Percentiles rank a stretch among this genome's conserved stretches.
These are phyloP conservation scores for Pseudoatta argentina DNA, from an alignment of 1,140 invertebrate species.

Conservation along the genomic window DNA sequence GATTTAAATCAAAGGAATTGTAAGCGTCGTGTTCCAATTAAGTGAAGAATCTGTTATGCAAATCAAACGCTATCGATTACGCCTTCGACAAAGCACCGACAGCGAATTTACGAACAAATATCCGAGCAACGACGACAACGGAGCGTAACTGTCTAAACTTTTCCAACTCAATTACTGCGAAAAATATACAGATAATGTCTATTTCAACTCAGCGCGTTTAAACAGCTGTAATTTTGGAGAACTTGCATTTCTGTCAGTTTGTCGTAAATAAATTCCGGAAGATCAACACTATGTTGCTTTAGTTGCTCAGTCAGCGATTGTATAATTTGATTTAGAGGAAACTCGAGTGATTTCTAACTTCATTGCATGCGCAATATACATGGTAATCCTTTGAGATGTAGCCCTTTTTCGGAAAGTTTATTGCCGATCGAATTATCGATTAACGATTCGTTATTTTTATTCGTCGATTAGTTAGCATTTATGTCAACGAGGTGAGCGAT, in stretches of 20 bases:
- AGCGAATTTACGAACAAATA: slow-evolving; percentile 41
- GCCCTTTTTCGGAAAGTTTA: background rate
- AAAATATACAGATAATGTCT: slow-evolving; percentile 24
- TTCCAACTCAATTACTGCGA: slow-evolving; percentile 5
- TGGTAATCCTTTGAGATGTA: background rate
- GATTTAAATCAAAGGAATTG: slow-evolving; percentile 38
- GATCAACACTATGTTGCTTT: slow-evolving; percentile 19
- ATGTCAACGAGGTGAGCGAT: background rate
- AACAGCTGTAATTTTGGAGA: slow-evolving; percentile 17
- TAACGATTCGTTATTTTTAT: background rate
- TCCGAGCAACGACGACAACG: background rate
- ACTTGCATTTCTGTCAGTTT: background rate
- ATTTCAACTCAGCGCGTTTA: background rate
- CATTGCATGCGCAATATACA: background rate
- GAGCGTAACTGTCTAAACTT: slow-evolving; percentile 13
- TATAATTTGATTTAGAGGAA: slow-evolving; percentile 21
- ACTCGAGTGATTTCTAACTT: slow-evolving; percentile 28
- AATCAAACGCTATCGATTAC: slow-evolving; percentile 53
- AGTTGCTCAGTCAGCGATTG: slow-evolving; percentile 15
- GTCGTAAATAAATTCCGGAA: slow-evolving; percentile 31
- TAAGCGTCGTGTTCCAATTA: slow-evolving; percentile 51
- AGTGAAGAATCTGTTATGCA: slow-evolving; percentile 61
- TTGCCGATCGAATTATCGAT: background rate
- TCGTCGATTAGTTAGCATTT: background rate
- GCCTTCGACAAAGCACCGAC: slow-evolving; percentile 34